Conservation (phyloP, 2,797 vertebrate genomes). For the Heteromormyrus szaboi region DNA sequence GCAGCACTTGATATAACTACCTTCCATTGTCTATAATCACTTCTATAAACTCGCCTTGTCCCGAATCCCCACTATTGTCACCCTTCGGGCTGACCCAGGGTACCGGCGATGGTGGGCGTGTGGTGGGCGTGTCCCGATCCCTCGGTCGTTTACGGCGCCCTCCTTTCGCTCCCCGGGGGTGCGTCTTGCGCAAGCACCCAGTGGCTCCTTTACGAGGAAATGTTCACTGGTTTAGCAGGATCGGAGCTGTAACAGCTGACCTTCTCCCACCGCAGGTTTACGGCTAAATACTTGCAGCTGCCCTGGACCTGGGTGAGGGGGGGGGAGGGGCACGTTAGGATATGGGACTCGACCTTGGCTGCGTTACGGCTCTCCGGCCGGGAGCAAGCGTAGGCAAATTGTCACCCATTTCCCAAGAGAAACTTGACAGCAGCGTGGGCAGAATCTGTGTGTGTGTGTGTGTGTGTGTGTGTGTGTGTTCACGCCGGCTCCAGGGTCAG, state of each 20-base stretch:
- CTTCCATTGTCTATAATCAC: background rate
- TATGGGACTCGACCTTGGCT: background rate
- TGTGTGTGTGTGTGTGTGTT: background rate
- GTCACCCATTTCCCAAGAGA: background rate
- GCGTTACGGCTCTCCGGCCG: conserved; percentile 16
- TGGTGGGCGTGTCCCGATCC: background rate
- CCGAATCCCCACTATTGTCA: background rate
- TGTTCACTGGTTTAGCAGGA: conserved; percentile 11
- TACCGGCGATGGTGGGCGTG: background rate
- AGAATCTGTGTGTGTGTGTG: background rate
- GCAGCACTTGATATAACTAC: background rate
- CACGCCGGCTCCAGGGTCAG: conserved; percentile 23
- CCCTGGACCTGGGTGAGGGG: conserved; percentile 13
- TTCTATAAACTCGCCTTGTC: background rate
- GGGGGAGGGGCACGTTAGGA: too few species aligned
- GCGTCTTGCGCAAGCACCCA: background rate
- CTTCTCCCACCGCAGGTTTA: conserved; percentile 31
- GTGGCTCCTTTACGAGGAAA: conserved; percentile 12
- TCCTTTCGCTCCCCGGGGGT: background rate
- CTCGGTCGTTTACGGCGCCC: background rate
- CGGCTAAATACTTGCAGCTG: conserved; percentile 40
- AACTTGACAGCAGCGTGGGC: background rate
- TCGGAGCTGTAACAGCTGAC: conserved; percentile 20
- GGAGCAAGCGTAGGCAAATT: background rate
- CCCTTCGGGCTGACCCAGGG: background rate